Base-by-base conservation (phyloP, 35 echinoderm and acorn worm genomes). In the Amphiura filiformis region DNA sequence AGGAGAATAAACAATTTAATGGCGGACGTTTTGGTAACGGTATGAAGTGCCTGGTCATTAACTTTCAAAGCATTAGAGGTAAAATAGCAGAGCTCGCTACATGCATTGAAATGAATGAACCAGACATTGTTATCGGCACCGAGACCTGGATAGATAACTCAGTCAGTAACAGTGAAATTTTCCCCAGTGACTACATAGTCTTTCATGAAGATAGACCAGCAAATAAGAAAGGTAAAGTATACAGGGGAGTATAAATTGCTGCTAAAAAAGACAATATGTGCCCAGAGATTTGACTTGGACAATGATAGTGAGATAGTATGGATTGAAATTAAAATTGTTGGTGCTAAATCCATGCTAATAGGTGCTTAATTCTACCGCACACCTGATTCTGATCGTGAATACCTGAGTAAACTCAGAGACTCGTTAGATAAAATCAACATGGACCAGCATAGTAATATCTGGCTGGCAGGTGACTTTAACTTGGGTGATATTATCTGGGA, bases 171-270 rank as follows among this genome's bases (percentile, higher is more conserved):
- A 81, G 79, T 37, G 79, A 81, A 37, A 35, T 81, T 81, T 81
- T 81, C 37, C 79, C 79, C 1, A 37, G 37, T 81, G 9, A 13
- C 37, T 81, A 35, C n/a, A 35, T 37, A 13, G 79, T 81, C n/a
- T 81, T 81, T 37, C 33, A 35, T 14, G 37, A 81, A 23, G 79
- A 81, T 39, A 32, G 79, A 37, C 18, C 31, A 7, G 13, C 79
- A 31, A 81, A 81, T 39, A 37, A 2, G 1, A 81, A 81, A 39
- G 79, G 79, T 37, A 18, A 81, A 37, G 14, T 35, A 81, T 35
- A 81, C 37, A 35, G 79, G 12, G 79, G 79, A 3, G 79, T 81
- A 39, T n/a, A 34, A 39, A 81, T 81, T 81, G 79, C 79, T 15
- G 35, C 37, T 37, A 81, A 37, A 81, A 81, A n/a, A 13, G 37